phyloP scores from a whole-genome alignment of 2,113 vertebrate genomes.

The Epinephelus fuscoguttatus region DNA sequence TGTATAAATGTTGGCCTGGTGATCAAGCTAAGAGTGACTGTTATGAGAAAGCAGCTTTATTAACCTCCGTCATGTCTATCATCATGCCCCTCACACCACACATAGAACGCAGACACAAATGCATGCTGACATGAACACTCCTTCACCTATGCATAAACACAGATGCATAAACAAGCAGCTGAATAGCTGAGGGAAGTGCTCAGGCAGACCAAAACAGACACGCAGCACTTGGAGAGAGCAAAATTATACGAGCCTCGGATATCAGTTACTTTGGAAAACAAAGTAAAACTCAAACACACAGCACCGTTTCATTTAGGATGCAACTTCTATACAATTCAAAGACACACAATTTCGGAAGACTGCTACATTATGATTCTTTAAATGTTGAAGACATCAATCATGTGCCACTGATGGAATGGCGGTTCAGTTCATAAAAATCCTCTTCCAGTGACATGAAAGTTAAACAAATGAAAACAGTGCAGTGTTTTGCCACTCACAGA shows the following conservation, averaged over 20 bases:
- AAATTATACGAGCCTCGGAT: conserved; percentile 9
- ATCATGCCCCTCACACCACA: conserved; percentile 18
- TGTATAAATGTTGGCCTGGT: conserved; percentile 17
- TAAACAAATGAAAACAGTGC: conserved; percentile 68
- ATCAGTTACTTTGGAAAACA: conserved; percentile 19
- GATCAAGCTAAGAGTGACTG: conserved; percentile 19
- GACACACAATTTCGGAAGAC: neutral
- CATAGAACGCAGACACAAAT: conserved; percentile 22
- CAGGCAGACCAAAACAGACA: conserved; percentile 26
- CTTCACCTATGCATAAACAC: conserved; percentile 30
- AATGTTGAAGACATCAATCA: conserved; percentile 58
- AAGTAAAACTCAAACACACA: conserved; percentile 19
- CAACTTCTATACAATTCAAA: conserved; percentile 11
- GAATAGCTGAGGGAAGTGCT: conserved; percentile 40
- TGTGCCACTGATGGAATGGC: conserved; percentile 29
- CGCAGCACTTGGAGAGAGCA: neutral
- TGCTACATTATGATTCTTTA: conserved; percentile 5
- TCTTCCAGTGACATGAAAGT: conserved; percentile 60
- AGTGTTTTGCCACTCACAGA: conserved; percentile 53
- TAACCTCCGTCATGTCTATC: conserved; percentile 12
- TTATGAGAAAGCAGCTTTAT: conserved; percentile 7
- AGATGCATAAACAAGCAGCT: conserved; percentile 49
- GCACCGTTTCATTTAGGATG: neutral
- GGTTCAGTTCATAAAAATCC: conserved; percentile 62
- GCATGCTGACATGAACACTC: conserved; percentile 14